A percentile compares a stretch with the other conserved stretches of the same genome.
Conservation (phyloP, 2,797 vertebrate genomes). For the Trichosurus vulpecula region DNA sequence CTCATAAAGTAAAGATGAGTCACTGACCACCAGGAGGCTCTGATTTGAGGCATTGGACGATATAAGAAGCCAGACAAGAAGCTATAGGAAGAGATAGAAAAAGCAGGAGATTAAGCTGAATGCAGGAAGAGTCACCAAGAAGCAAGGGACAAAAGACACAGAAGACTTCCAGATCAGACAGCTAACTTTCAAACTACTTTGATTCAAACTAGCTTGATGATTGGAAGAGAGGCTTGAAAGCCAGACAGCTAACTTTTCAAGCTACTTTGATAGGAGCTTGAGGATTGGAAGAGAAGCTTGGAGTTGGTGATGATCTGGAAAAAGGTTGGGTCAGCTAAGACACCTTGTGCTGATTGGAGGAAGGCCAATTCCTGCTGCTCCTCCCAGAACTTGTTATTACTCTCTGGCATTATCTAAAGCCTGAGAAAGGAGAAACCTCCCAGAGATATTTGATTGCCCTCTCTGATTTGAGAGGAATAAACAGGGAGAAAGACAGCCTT, state of each 20-base stretch:
- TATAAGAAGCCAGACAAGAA: neutral
- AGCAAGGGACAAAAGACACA: neutral
- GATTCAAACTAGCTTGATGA: too few species aligned
- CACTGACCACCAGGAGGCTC: neutral
- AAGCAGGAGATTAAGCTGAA: neutral
- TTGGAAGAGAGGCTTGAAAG: too few species aligned
- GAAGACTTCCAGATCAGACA: neutral
- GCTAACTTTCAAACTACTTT: too few species aligned
- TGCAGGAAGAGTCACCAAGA: neutral
- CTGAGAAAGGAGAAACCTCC: neutral
- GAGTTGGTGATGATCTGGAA: neutral
- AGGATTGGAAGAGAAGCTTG: neutral
- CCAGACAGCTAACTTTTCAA: neutral
- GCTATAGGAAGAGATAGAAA: neutral
- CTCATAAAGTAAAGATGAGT: neutral
- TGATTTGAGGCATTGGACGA: neutral
- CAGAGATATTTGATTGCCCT: neutral
- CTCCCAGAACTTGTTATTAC: neutral
- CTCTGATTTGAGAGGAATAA: neutral
- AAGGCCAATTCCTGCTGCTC: neutral
- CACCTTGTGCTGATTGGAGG: neutral
- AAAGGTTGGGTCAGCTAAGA: neutral
- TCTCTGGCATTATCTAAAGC: neutral
- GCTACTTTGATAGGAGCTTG: too few species aligned
- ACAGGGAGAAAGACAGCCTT: neutral